Evolutionary conservation across 2,797 vertebrate species (phyloP).

Genomic region (Discoglossus pictus): DNA sequence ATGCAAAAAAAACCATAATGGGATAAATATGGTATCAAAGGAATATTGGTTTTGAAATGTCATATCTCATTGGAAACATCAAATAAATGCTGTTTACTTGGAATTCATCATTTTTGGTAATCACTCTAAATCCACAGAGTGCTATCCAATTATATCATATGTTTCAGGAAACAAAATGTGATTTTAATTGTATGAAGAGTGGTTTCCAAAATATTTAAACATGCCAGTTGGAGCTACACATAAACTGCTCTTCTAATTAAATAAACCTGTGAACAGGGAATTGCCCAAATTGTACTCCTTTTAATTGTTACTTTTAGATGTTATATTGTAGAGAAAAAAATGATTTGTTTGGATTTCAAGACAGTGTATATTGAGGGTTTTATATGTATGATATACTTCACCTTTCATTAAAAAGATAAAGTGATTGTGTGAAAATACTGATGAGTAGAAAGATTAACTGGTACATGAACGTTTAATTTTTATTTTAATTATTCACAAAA

Average conservation of each 20-base stretch:
- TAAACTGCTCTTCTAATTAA: constrained; percentile 46
- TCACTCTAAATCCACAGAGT: constrained; percentile 40
- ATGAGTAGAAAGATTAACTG: constrained; percentile 58
- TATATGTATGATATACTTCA: background rate
- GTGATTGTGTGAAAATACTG: constrained; percentile 56
- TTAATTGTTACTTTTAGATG: constrained; percentile 30
- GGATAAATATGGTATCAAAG: background rate
- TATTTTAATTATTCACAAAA: too few species aligned
- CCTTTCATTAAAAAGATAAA: constrained; percentile 33
- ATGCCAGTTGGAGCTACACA: constrained; percentile 44
- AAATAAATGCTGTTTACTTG: constrained; percentile 18
- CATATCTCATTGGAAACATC: constrained; percentile 8
- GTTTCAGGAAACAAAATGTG: constrained; percentile 42
- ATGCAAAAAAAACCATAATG: background rate
- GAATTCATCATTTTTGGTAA: constrained; percentile 22
- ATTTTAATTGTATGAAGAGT: constrained; percentile 49
- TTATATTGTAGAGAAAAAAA: constrained; percentile 8
- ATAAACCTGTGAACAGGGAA: constrained; percentile 44
- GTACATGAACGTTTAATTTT: constrained; percentile 25
- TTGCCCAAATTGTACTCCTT: constrained; percentile 26
- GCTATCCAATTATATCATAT: constrained; percentile 41
- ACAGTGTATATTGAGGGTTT: background rate
- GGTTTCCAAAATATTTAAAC: constrained; percentile 43
- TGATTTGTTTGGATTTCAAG: too few species aligned
- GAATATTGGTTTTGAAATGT: background rate